Conservation (phyloP, 2,113 vertebrate species). For the Cranoglanis bouderius region DNA sequence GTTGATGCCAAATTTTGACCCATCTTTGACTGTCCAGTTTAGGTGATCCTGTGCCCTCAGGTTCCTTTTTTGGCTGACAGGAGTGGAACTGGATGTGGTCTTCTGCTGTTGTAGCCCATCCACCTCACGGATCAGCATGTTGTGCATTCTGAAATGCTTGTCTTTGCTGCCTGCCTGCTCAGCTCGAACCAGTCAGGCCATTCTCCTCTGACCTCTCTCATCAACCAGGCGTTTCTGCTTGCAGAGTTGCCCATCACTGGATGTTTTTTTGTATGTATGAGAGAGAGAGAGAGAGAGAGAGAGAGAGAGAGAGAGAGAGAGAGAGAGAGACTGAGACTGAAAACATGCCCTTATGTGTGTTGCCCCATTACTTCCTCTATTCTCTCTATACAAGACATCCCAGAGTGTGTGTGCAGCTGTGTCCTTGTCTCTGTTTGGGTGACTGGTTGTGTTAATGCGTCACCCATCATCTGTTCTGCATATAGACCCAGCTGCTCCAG, state of each 20-base stretch:
- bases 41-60: background rate
- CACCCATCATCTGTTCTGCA: slow-evolving; percentile 71
- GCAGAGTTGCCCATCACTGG: background rate
- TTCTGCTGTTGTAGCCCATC: background rate
- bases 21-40: background rate
- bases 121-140: background rate
- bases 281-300: background rate
- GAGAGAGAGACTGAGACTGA: slow-evolving; percentile 3
- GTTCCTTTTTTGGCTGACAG: background rate
- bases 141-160: background rate
- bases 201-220: background rate
- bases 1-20: background rate
- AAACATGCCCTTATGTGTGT: background rate
- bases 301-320: slow-evolving; percentile 3
- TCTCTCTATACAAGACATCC: slow-evolving; percentile 24
- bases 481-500: slow-evolving; percentile 62
- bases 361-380: slow-evolving; percentile 1
- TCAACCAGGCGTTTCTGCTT: background rate
- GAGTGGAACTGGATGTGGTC: background rate
- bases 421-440: slow-evolving; percentile 50
- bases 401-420: slow-evolving; percentile 26
- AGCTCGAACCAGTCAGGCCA: background rate
- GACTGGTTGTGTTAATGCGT: slow-evolving; percentile 71
- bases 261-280: background rate
- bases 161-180: background rate